Evolutionary conservation across 2,888 invertebrate species (phyloP), one percentile per base, ranked within the genome.

Genomic region (Laothoe populi): DNA sequence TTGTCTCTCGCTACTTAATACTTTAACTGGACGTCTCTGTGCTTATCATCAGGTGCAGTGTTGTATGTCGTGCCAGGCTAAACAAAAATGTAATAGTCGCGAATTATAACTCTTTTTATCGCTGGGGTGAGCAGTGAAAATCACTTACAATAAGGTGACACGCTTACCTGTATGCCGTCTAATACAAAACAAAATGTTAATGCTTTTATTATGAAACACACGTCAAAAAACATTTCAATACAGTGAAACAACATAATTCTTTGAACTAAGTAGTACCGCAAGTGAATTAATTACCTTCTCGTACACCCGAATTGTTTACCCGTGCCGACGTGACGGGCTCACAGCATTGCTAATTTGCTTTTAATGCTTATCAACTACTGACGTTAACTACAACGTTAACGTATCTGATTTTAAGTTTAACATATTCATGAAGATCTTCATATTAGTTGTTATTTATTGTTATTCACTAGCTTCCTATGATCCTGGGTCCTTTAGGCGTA

Each of bases 271-370:
- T 49, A 66, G 62, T 68, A 66, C 63, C 66, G 63, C 67, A 69
- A 73, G 69, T 73, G 72, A 79, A 78, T 75, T 79, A 77, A 79
- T 79, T 78, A 77, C 65, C 68, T 64, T 63, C 70, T 70, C 69
- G 66, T 70, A 70, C 64, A 70, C 69, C 60, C 66, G 65, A 75
- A 49, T 69, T 73, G 72, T 72, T 78, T 72, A 49, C 49, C 24
- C 49, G 49, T 11, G 63, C 58, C 60, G 65, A 40, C 62, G 64
- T 60, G 48, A 38, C 49, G 24, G 60, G 59, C 57, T 48, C 45
- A n/a, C 48, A 10, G 24, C n/a, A n/a, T n/a, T n/a, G n/a, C 10
- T 58, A 64, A 60, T 60, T 60, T 31, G 57, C 53, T 46, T 26
- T 45, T 38, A 24, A n/a, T 64, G 57, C 62, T 64, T 60, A 60